Base-by-base conservation (phyloP, 64 coral and sea anemone genomes). In the Dendronephthya gigantea region DNA sequence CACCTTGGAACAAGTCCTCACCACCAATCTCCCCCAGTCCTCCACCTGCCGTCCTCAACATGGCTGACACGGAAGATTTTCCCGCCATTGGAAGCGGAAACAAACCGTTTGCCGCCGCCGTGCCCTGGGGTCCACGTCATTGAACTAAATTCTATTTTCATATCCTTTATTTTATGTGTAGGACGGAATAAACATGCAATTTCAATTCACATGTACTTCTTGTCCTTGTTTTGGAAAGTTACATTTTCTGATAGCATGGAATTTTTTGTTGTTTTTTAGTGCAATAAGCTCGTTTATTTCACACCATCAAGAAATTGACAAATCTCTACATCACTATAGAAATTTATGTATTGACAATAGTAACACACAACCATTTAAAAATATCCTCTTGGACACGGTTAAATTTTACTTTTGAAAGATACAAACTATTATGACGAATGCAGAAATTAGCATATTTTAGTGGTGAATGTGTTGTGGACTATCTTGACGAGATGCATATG, bases 61-160 rank as follows among this genome's bases (percentile, higher is more conserved):
- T 92, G 5, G 84, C 84, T 43, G 93, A 97, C 88, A 92, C 86
- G 7, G 84, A 83, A 40, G 94, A 97, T 86, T 97, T 97, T 84
- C 94, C 94, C 13, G 88, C 91, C 87, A 97, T 97, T 34, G 92
- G 88, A 2, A 88, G 86, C 48, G 25, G 55, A 15, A 62, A 19
- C 19, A 62, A 62, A 27, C 55, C 55, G 55, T 62, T 62, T 62
- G 55, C 55, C 25, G 55, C 55, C 12, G 55, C 55, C 19, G 55
- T 62, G 55, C 25, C 55, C 55, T 62, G 55, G 55, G 55, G 55
- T 27, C 55, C 55, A n/a, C 55, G 55, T 62, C 55, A 62, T 62
- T 62, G 55, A 62, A 27, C 19, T 27, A 27, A 62, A 62, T 23
- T 62, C 55, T 62, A 62, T 62, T 62, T 62, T 62, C 55, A 62